Conservation (phyloP, 2,113 vertebrate species). For the Siniperca chuatsi region DNA sequence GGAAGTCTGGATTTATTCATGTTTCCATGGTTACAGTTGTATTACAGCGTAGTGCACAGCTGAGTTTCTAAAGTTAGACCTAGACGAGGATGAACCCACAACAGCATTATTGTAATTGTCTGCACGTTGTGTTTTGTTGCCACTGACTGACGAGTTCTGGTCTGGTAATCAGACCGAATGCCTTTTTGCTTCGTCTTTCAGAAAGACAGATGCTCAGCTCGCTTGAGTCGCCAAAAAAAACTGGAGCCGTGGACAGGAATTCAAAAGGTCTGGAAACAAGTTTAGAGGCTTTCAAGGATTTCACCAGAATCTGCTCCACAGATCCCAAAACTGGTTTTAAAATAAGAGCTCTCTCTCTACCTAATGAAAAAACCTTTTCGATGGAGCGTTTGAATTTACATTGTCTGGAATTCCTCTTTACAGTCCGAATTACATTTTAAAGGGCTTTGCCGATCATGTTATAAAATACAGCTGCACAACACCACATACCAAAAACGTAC, state of each 20-base stretch:
- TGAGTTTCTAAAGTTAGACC: background rate
- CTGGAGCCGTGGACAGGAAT: background rate
- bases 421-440: no score
- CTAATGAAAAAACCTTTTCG: background rate
- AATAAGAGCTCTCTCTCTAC: background rate
- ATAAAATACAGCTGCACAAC: background rate
- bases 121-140: background rate
- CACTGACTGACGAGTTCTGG: no score
- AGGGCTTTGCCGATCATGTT: no score
- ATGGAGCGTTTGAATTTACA: no score
- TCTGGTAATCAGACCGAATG: background rate
- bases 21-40: background rate
- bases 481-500: background rate
- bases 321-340: background rate
- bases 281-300: background rate
- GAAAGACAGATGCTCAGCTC: background rate
- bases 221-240: no score
- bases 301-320: background rate
- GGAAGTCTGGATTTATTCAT: background rate
- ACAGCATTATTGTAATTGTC: background rate
- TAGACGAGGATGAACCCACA: background rate
- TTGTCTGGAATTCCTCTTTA: no score
- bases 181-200: background rate
- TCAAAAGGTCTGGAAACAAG: background rate
- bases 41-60: background rate